Conservation (phyloP, 1,140 invertebrate genomes). For the Drosophila carrolli region DNA sequence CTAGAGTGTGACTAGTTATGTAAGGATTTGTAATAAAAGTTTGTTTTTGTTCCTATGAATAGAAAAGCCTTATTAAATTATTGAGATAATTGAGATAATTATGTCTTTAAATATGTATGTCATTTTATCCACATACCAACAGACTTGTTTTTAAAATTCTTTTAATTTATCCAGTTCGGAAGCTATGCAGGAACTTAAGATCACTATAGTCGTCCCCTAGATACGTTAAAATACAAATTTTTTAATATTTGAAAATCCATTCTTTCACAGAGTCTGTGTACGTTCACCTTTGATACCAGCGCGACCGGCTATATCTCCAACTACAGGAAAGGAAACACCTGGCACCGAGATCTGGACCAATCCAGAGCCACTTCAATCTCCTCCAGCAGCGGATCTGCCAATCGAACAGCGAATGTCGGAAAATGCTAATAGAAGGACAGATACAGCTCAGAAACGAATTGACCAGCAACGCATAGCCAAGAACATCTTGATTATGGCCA, state of each 20-base stretch:
- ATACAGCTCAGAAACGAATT: constrained; percentile 72
- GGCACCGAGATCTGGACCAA: constrained; percentile 90
- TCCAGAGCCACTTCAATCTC: constrained; percentile 78
- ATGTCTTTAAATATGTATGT: too few species aligned
- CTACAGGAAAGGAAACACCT: constrained; percentile 83
- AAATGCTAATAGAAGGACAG: constrained; percentile 66
- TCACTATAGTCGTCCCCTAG: too few species aligned
- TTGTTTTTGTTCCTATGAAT: constrained; percentile 65
- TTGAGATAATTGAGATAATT: too few species aligned
- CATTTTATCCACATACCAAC: too few species aligned
- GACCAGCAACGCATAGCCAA: constrained; percentile 76
- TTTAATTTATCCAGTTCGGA: too few species aligned
- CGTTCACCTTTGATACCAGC: constrained; percentile 92
- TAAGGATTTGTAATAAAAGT: constrained; percentile 58
- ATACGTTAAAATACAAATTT: too few species aligned
- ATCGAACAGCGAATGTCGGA: constrained; percentile 77
- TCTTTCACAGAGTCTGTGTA: constrained; percentile 88
- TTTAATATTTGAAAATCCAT: too few species aligned
- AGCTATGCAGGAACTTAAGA: too few species aligned
- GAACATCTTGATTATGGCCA: constrained; percentile 77
- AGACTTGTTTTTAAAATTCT: too few species aligned
- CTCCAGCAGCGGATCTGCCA: constrained; percentile 20
- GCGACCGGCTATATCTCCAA: constrained; percentile 89
- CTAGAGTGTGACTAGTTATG: constrained; percentile 68
- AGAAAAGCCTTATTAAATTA: neutral